These are phyloP conservation scores for Pseudorectes ferrugineus DNA, from an alignment of 2,113 vertebrate genomes.

Conservation along the genomic window DNA sequence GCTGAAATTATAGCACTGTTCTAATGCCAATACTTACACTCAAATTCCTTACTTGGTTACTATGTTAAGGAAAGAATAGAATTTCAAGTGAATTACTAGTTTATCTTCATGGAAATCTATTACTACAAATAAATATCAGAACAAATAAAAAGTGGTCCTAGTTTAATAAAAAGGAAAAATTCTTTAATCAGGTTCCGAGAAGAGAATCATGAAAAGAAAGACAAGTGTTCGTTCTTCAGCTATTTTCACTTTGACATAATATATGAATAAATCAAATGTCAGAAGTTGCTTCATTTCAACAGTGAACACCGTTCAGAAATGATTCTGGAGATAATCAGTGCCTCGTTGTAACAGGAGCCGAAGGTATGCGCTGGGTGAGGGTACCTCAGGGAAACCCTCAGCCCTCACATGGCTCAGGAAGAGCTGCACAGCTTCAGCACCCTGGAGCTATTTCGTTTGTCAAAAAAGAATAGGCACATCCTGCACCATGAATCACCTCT, in stretches of 20 bases:
- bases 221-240: not conserved
- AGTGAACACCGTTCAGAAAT: not conserved
- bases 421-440: not conserved
- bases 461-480: not conserved
- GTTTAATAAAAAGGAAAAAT: not conserved
- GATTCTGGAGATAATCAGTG: not conserved
- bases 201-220: not conserved
- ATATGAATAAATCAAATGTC: not conserved
- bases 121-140: not conserved
- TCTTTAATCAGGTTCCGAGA: not conserved
- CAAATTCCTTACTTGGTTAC: not conserved
- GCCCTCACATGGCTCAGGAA: not conserved
- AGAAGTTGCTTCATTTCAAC: not conserved
- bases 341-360: not conserved
- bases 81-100: not conserved
- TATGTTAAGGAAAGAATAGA: not conserved
- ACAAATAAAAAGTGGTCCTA: not conserved
- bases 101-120: not conserved
- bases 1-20: not conserved
- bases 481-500: not conserved
- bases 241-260: not conserved
- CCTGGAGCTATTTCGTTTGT: not conserved
- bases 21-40: not conserved
- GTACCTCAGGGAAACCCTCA: not conserved
- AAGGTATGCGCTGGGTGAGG: not conserved